Base-by-base conservation (phyloP, 1,140 invertebrate species). In the Oncopodura yosiiana region DNA sequence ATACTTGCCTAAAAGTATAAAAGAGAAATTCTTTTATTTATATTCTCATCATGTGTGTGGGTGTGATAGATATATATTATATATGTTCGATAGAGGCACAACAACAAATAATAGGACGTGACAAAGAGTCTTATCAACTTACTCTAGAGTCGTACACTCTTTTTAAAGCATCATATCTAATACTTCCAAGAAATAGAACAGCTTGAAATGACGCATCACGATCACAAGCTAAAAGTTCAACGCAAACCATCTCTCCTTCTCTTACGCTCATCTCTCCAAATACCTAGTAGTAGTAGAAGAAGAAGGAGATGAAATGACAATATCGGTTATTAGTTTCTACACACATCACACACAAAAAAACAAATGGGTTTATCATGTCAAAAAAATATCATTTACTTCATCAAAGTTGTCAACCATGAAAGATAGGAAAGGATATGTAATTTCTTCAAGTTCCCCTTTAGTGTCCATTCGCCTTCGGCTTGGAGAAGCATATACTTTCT, bases 331-430 rank as follows among this genome's bases (percentile, higher is more conserved):
- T 2, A 19, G 26, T 32, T 27, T 12, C 19, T 16, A 46, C 19
- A 44, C 5, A 3, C 29, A n/a, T 12, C 1, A 19, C 12, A 30
- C 24, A 16, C 6, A 6, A 6, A 21, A 41, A 41, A 16, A 16
- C 24, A n/a, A 3, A 27, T 44, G 42, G 2, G 21, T 44, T 29
- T 2, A 29, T 19, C 11, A 5, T 18, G 19, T 50, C 6, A 18
- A 44, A 6, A 45, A 9, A 27, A 29, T 45, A 36, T 19, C 45
- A 46, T 45, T 69, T 67, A 94, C 89, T 79, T 98, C 92, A 73
- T 98, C 94, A 73, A 97, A 99, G 75, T 97, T 95, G 73, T 99
- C 95, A 42, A 99, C 90, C 80, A 93, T 93, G 72, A 98, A 99
- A 74, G 91, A 98, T 63, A 99, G 92, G 75, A 95, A 89, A 2